Conservation (phyloP, 2,888 invertebrate genomes). For the Tachina fera region DNA sequence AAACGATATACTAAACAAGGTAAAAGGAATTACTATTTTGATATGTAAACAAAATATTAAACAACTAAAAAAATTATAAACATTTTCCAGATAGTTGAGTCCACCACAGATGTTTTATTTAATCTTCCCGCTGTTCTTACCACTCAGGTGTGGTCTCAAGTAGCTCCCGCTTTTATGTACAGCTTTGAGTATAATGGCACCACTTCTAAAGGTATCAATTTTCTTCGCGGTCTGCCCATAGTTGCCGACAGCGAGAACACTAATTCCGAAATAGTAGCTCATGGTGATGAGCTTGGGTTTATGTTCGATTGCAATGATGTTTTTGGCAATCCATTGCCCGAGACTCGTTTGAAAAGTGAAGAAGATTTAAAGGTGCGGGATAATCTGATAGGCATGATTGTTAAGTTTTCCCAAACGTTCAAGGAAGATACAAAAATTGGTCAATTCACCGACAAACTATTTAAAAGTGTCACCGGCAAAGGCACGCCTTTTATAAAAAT, state of each 20-base stretch:
- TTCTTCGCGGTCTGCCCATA: slow-evolving; percentile 87
- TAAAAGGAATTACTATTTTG: slow-evolving; percentile 33
- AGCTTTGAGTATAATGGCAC: slow-evolving; percentile 90
- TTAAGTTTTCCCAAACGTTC: slow-evolving; percentile 86
- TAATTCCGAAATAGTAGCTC: slow-evolving; percentile 82
- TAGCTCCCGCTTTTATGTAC: slow-evolving; percentile 87
- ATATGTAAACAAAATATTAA: background rate
- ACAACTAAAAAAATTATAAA: background rate
- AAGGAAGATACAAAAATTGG: slow-evolving; percentile 74
- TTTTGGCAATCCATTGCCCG: slow-evolving; percentile 84
- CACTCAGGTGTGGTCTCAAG: slow-evolving; percentile 87
- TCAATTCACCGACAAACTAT: slow-evolving; percentile 73
- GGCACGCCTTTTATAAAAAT: slow-evolving; percentile 85
- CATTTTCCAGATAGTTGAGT: slow-evolving; percentile 76
- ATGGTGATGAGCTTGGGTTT: slow-evolving; percentile 89
- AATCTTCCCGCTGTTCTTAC: slow-evolving; percentile 90
- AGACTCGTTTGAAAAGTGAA: slow-evolving; percentile 81
- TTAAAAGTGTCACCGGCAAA: slow-evolving; percentile 82
- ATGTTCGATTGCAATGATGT: slow-evolving; percentile 87
- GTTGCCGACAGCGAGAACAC: slow-evolving; percentile 83
- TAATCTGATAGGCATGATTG: slow-evolving; percentile 86
- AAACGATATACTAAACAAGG: slow-evolving; percentile 79
- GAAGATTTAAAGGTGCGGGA: slow-evolving; percentile 87
- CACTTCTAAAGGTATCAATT: slow-evolving; percentile 85
- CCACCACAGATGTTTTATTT: slow-evolving; percentile 88